Conservation (phyloP, 2,888 invertebrate genomes). For the Cephus spinipes region DNA sequence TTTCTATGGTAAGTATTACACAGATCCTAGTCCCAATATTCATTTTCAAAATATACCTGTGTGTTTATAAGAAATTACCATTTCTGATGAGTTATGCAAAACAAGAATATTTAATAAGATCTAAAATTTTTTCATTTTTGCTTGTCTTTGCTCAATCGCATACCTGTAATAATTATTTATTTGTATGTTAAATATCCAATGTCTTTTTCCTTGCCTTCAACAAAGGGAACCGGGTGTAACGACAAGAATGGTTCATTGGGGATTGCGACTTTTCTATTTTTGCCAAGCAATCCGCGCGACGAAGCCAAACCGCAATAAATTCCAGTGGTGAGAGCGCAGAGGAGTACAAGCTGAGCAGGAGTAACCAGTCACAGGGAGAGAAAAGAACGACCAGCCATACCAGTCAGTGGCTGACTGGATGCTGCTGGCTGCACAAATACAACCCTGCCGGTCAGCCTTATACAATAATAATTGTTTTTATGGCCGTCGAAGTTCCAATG, state of each 20-base stretch:
- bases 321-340: slow-evolving; percentile 17
- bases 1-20: neutral
- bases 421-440: slow-evolving; percentile 19
- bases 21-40: neutral
- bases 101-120: neutral
- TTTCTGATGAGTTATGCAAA: neutral
- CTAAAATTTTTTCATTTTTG: neutral
- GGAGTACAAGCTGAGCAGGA: neutral
- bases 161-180: neutral
- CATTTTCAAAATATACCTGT: neutral
- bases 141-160: neutral
- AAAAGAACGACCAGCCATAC: slow-evolving; percentile 1
- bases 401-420: neutral
- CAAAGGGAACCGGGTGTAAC: neutral
- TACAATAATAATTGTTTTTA: slow-evolving; percentile 25
- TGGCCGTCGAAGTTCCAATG: slow-evolving; percentile 13
- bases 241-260: neutral
- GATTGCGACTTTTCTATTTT: slow-evolving; percentile 22
- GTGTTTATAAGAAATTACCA: neutral
- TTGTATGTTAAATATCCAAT: neutral
- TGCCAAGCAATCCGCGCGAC: slow-evolving; percentile 8
- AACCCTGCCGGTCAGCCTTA: slow-evolving; percentile 21
- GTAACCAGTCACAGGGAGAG: neutral
- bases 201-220: neutral
- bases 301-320: slow-evolving; percentile 23